Percentiles rank a stretch among this genome's conserved stretches.
Evolutionary conservation across 2,113 vertebrate species (phyloP).

Genomic region (Galbula dea): DNA sequence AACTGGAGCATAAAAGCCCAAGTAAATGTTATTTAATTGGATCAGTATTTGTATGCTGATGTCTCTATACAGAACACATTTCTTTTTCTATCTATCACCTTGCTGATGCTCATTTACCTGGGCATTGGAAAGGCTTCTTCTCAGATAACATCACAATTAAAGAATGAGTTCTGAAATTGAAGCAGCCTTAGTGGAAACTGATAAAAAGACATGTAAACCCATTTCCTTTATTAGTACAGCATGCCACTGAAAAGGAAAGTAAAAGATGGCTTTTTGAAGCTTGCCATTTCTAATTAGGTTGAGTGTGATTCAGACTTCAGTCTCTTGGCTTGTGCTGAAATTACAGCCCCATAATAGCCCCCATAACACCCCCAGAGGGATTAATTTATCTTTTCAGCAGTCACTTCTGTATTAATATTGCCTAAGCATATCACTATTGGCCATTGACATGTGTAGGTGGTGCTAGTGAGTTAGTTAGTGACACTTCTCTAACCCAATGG

Average conservation of each 20-base stretch:
- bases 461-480: background rate
- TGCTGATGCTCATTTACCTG: constrained; percentile 24
- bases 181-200: constrained; percentile 37
- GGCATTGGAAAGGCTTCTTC: constrained; percentile 43
- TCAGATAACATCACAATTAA: constrained; percentile 65
- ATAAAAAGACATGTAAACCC: constrained; percentile 54
- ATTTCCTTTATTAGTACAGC: constrained; percentile 55
- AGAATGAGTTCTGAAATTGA: constrained; percentile 55
- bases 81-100: background rate
- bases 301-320: constrained; percentile 17
- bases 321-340: constrained; percentile 25
- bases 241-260: constrained; percentile 38
- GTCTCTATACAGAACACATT: background rate
- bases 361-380: background rate
- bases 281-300: constrained; percentile 64
- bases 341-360: constrained; percentile 24
- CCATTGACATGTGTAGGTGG: background rate
- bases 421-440: background rate
- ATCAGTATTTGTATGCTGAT: background rate
- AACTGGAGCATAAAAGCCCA: background rate
- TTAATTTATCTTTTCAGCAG: constrained; percentile 46
- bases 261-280: constrained; percentile 61
- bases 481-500: background rate
- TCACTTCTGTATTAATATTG: background rate
- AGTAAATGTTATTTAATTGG: background rate